Conservation (phyloP, 2,888 invertebrate species). For the Pyrochroa serraticornis region DNA sequence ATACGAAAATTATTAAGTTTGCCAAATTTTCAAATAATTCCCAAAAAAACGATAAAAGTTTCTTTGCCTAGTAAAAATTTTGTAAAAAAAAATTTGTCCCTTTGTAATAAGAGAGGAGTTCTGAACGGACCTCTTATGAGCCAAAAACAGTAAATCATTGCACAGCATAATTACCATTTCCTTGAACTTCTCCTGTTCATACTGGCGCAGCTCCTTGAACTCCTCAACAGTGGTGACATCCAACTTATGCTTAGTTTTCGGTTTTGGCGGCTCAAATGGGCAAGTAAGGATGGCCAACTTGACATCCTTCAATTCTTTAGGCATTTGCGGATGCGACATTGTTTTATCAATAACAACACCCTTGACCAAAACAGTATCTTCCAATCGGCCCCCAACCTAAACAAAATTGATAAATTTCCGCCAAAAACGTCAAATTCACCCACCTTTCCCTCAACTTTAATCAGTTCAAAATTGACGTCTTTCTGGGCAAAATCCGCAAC, state of each 20-base stretch:
- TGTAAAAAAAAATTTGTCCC: too few relatives aligned
- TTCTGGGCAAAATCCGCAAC: slow-evolving; percentile 93
- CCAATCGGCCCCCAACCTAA: slow-evolving; percentile 85
- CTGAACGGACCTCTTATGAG: too few relatives aligned
- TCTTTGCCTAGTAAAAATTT: too few relatives aligned
- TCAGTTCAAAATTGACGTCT: slow-evolving; percentile 99
- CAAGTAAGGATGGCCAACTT: slow-evolving; percentile 98
- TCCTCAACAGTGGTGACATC: slow-evolving; percentile 96
- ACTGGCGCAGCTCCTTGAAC: slow-evolving; percentile 88
- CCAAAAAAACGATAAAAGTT: too few relatives aligned
- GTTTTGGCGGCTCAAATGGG: slow-evolving; percentile 99
- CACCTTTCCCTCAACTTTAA: slow-evolving; percentile 97
- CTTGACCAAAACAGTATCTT: slow-evolving; percentile 94
- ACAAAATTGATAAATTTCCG: slow-evolving; percentile 11
- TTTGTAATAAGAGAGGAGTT: too few relatives aligned
- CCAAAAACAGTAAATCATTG: too few relatives aligned
- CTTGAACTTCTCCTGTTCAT: slow-evolving; percentile 94
- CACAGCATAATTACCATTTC: slow-evolving; percentile 74
- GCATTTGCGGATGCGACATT: slow-evolving; percentile 99
- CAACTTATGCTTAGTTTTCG: slow-evolving; percentile 99
- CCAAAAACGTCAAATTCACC: not conserved
- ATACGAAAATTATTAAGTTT: too few relatives aligned
- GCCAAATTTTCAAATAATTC: too few relatives aligned
- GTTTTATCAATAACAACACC: slow-evolving; percentile 99
- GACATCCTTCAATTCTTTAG: slow-evolving; percentile 85